These are phyloP conservation scores for Heliconius cydno DNA, from an alignment of 2,888 invertebrate species.

Conservation along the genomic window DNA sequence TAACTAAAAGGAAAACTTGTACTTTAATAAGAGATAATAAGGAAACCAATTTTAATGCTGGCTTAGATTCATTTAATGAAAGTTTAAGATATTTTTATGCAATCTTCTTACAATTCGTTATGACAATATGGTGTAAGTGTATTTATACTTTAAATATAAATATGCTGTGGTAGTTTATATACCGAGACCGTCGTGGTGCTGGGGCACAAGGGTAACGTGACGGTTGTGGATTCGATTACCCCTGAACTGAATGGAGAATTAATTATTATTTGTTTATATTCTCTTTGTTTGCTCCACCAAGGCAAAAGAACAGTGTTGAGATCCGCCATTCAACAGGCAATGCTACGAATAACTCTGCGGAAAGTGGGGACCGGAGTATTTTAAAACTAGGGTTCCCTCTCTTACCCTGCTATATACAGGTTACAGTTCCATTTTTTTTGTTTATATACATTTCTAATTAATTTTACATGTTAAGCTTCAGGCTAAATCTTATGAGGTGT, in stretches of 20 bases:
- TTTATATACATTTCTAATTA: neutral
- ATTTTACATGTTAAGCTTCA: neutral
- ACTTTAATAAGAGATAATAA: conserved; percentile 40
- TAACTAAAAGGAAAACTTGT: conserved; percentile 40
- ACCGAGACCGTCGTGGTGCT: neutral
- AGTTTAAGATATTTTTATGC: conserved; percentile 32
- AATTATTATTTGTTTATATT: no score
- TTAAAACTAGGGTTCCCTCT: no score
- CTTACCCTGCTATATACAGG: no score
- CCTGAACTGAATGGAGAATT: no score
- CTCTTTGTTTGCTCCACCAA: no score
- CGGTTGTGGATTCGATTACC: no score
- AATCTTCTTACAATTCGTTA: conserved; percentile 8
- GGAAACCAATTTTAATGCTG: conserved; percentile 25
- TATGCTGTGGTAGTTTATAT: neutral
- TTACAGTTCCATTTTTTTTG: no score
- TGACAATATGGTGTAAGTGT: conserved; percentile 2
- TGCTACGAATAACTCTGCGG: no score
- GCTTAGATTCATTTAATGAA: conserved; percentile 37
- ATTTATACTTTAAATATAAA: neutral
- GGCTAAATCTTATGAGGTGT: neutral
- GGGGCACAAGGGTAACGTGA: no score
- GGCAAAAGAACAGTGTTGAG: no score
- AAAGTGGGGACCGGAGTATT: no score
- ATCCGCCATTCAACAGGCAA: no score